phyloP scores from a whole-genome alignment of 2,888 invertebrate genomes.

The Apocheima hispidaria region DNA sequence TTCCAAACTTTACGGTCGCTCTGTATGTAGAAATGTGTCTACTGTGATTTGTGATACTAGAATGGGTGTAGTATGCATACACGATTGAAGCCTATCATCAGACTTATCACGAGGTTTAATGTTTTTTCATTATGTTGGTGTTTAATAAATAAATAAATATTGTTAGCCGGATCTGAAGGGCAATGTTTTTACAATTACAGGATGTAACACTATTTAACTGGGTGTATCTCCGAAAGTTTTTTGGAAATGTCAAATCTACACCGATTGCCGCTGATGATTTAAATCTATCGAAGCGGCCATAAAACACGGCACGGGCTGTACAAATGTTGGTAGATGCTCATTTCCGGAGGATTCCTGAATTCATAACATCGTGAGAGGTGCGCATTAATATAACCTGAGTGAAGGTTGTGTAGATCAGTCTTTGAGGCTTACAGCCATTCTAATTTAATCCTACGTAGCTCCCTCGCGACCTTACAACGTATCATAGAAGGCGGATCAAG shows the following conservation, averaged over 20 bases:
- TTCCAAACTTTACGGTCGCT: neutral
- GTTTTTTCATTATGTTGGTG: too few relatives aligned
- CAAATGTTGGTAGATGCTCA: constrained; percentile 8
- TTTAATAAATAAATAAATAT: too few relatives aligned
- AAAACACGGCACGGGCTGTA: neutral
- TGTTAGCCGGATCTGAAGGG: too few relatives aligned
- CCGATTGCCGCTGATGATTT: too few relatives aligned
- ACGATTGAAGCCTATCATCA: too few relatives aligned
- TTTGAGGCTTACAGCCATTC: constrained; percentile 1
- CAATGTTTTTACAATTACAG: too few relatives aligned
- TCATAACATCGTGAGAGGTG: constrained; percentile 25
- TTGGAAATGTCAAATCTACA: too few relatives aligned
- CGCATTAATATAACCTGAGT: constrained; percentile 15
- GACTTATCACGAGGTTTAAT: too few relatives aligned
- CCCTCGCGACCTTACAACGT: neutral
- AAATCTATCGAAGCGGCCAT: neutral
- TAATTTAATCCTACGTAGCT: neutral
- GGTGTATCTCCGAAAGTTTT: too few relatives aligned
- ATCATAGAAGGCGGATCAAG: neutral
- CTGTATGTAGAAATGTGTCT: too few relatives aligned
- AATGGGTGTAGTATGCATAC: too few relatives aligned
- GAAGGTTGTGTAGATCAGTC: constrained; percentile 1
- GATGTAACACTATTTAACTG: too few relatives aligned
- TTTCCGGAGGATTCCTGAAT: constrained; percentile 26
- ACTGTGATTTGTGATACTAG: neutral